Conservation (phyloP, 2,888 invertebrate genomes). For the Calliopum simillimum region DNA sequence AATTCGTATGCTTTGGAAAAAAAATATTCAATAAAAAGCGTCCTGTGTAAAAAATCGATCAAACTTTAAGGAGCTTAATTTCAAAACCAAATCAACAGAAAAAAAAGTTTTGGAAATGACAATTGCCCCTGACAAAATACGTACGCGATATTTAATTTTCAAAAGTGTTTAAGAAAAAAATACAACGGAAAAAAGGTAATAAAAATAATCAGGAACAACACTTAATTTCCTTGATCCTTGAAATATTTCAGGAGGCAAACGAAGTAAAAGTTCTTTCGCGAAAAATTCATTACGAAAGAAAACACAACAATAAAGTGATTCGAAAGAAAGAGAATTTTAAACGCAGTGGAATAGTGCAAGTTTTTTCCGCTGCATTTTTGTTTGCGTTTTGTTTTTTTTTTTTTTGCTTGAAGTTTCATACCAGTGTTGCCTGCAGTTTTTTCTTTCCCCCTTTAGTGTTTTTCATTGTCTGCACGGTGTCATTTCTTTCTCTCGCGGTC, state of each 20-base stretch:
- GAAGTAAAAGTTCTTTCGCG: not conserved
- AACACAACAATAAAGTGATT: not conserved
- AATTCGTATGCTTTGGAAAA: no score
- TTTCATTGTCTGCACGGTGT: not conserved
- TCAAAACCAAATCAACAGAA: no score
- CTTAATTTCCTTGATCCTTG: slow-evolving; percentile 8
- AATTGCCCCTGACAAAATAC: no score
- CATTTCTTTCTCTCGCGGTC: not conserved
- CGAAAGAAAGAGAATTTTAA: no score
- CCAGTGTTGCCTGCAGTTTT: not conserved
- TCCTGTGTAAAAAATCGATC: no score
- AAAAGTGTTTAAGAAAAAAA: no score
- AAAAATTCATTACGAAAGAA: not conserved
- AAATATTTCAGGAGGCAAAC: not conserved
- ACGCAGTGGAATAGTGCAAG: not conserved
- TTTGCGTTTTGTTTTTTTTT: not conserved
- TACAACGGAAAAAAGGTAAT: no score
- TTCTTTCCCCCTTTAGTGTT: not conserved
- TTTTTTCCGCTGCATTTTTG: not conserved
- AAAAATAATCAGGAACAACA: no score
- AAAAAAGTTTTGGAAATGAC: slow-evolving; percentile 29
- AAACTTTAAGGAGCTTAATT: no score
- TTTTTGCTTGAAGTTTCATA: not conserved
- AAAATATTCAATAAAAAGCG: no score
- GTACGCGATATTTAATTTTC: no score